Base-by-base conservation (phyloP, 2,888 invertebrate genomes). In the Catocala sponsa region DNA sequence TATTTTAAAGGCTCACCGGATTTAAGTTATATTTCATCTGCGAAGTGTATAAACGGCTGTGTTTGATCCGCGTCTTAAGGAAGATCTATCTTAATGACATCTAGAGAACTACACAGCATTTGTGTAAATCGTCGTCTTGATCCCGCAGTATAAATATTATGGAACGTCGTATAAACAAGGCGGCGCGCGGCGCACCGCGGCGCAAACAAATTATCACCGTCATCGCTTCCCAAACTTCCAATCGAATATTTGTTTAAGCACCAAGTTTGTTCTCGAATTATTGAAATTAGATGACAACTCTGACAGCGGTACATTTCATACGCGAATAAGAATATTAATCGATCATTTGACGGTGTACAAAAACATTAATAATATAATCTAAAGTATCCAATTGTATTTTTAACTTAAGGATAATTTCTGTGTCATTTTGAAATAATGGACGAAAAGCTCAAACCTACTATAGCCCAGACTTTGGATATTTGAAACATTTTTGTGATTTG, bases 61-160 rank as follows among this genome's bases (percentile, higher is more conserved):
- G 33, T 50, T 43, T 61, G 43, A 65, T 55, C 55, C 9, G 33
- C 12, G 47, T 52, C 44, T 58, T 59, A 38, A 12, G 35, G 4
- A 2, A 53, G 38, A 58, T 59, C 25, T 80, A 84, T 85, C 74
- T 70, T 81, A 81, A 87, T 82, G 84, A 83, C 82, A 80, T 83
- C 74, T 73, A 72, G 64, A 81, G 78, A 80, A 79, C 79, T 80
- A 80, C 60, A 68, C 68, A 70, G 68, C 65, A 74, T 79, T 74
- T 70, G 75, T 78, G 80, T 84, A 82, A 86, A 87, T 87, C 83
- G 80, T 81, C 56, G 80, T 77, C 79, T 83, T 85, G 84, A 89
- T 88, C 84, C 81, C 77, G 67, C 65, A 80, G 80, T 84, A 88
- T 90, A 90, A 91, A 92, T 89, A 91, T 89, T 88, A 84, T 84